These are phyloP conservation scores for Pilophorus perplexus DNA, from an alignment of 2,888 invertebrate genomes.

Conservation along the genomic window DNA sequence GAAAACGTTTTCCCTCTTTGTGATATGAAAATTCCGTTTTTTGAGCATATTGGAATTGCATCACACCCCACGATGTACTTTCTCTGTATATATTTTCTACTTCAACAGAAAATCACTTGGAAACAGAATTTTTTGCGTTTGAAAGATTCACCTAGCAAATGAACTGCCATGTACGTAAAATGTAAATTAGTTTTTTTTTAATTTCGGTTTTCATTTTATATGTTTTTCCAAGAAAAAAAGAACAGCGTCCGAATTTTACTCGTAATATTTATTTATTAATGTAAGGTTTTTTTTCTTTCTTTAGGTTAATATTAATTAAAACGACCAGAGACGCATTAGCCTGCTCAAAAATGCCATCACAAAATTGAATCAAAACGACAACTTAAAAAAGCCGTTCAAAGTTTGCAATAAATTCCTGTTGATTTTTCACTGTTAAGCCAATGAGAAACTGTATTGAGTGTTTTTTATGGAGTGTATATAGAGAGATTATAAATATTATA, in stretches of 20 bases:
- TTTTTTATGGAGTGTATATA: slow-evolving; percentile 35
- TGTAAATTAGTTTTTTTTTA: slow-evolving; percentile 25
- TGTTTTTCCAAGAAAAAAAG: too few relatives aligned
- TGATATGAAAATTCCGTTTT: too few relatives aligned
- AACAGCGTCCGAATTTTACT: slow-evolving; percentile 16
- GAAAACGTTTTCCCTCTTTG: too few relatives aligned
- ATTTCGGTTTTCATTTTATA: slow-evolving; percentile 12
- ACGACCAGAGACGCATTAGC: slow-evolving; percentile 13
- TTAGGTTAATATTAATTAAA: too few relatives aligned
- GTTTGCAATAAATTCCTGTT: slow-evolving; percentile 1
- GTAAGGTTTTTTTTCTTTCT: slow-evolving; percentile 20
- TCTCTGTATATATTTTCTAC: slow-evolving; percentile 29
- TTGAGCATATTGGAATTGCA: too few relatives aligned
- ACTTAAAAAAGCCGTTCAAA: too few relatives aligned
- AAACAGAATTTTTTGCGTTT: slow-evolving; percentile 19
- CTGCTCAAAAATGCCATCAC: slow-evolving; percentile 34
- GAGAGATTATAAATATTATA: slow-evolving; percentile 13
- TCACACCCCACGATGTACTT: too few relatives aligned
- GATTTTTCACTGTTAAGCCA: neutral
- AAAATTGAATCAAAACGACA: slow-evolving; percentile 34
- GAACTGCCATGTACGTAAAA: slow-evolving; percentile 33
- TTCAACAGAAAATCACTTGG: too few relatives aligned
- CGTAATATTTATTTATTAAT: slow-evolving; percentile 37
- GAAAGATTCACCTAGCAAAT: slow-evolving; percentile 1
- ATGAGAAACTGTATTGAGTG: neutral